Evolutionary conservation across 2,113 vertebrate genomes (phyloP), one percentile per base, ranked within the genome.

Genomic region (Pluvialis apricaria): DNA sequence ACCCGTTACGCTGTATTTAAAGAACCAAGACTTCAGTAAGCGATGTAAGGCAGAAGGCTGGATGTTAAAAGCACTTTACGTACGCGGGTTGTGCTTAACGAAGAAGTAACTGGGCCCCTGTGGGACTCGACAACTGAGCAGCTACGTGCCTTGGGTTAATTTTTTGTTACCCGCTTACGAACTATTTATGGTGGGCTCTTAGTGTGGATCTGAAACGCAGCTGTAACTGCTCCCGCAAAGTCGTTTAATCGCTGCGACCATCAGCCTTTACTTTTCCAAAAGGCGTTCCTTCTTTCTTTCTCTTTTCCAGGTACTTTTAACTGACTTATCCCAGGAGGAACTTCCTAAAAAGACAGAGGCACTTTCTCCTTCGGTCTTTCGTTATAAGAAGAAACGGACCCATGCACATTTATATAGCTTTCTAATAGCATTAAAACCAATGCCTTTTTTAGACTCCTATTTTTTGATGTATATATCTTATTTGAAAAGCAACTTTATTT

Each of bases 391-490:
- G 91, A 95, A 96, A 94, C 34, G 85, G 97, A 98, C 96, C 97
- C 93, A 71, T 97, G 97, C 97, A 98, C 98, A 98, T 95, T 96
- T 95, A 94, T 96, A 97, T 86, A 98, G 96, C 97, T 98, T 98
- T 98, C 92, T 97, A 97, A 97, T 97, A 97, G 98, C 98, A 97
- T 98, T 98, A 98, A 96, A 97, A 98, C 97, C 98, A 98, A 98
- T 97, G 98, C 98, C 97, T 98, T 98, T 88, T 98, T 94, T 97
- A 94, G 97, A 98, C 96, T 94, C 96, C 97, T 98, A 95, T 98
- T 98, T 98, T 66, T 98, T 98, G 95, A 97, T 98, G 98, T 98
- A 98, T 97, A 99, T 98, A 98, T 98, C 98, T 98, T 98, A 98
- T 98, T 98, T 96, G 96, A 97, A 98, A 97, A 98, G 96, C 96